These are phyloP conservation scores for Harpalus rufipes DNA, from an alignment of 2,888 invertebrate genomes.

Conservation along the genomic window DNA sequence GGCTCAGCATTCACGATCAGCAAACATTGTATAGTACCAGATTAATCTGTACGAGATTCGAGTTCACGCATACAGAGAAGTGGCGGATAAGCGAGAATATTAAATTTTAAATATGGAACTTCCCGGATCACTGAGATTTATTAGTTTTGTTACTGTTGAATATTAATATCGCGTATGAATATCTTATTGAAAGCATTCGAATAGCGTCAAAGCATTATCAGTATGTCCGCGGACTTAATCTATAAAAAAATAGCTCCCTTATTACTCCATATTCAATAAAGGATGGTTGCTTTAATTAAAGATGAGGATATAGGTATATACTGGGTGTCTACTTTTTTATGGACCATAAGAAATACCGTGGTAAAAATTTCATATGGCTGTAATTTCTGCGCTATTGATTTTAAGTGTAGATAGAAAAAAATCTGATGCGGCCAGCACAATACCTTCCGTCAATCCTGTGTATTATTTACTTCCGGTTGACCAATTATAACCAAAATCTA, in stretches of 20 bases:
- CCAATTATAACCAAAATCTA: no score
- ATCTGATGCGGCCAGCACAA: no score
- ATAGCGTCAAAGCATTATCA: constrained; percentile 32
- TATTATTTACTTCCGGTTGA: no score
- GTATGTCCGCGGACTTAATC: background rate
- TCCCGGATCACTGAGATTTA: constrained; percentile 59
- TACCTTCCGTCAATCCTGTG: no score
- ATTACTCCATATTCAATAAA: background rate
- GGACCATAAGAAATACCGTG: no score
- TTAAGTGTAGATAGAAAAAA: no score
- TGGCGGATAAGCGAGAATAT: constrained; percentile 57
- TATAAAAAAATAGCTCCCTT: background rate
- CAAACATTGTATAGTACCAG: constrained; percentile 50
- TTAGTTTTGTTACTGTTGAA: constrained; percentile 64
- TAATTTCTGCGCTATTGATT: no score
- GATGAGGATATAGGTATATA: no score
- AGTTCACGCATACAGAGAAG: constrained; percentile 59
- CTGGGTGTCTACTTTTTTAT: no score
- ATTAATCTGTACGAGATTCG: constrained; percentile 64
- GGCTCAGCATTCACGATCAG: constrained; percentile 1
- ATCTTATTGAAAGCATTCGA: constrained; percentile 57
- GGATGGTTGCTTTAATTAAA: no score
- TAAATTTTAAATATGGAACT: constrained; percentile 66
- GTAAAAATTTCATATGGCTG: no score
- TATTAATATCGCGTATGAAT: constrained; percentile 61